Conservation (phyloP, 2,888 invertebrate species). For the Mimumesa dahlbomi region DNA sequence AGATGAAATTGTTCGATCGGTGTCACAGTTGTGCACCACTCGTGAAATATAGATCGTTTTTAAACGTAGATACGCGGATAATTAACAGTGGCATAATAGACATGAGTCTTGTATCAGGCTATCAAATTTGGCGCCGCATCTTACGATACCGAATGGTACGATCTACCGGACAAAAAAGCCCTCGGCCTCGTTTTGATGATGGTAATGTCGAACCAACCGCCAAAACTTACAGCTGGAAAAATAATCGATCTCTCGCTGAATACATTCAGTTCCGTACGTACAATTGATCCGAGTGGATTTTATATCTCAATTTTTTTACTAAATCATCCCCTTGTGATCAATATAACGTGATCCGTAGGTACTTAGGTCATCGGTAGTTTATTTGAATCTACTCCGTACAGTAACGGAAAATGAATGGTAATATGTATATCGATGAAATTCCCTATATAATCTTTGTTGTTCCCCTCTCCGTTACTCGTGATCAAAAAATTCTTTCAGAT, state of each 20-base stretch:
- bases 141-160: conserved; percentile 58
- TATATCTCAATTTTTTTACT: no score
- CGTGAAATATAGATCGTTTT: not conserved
- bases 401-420: conserved; percentile 38
- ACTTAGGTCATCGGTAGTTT: conserved; percentile 46
- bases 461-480: no score
- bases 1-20: not conserved
- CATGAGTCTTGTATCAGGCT: conserved; percentile 25
- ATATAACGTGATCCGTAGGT: no score
- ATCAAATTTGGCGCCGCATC: conserved; percentile 42
- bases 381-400: conserved; percentile 55
- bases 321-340: no score
- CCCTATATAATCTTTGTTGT: no score
- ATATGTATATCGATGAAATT: not conserved
- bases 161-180: conserved; percentile 39
- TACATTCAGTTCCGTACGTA: conserved; percentile 54
- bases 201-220: conserved; percentile 58
- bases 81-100: not conserved
- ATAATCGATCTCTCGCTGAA: conserved; percentile 63
- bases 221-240: conserved; percentile 68
- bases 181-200: conserved; percentile 59
- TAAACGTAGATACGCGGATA: no score
- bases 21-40: not conserved
- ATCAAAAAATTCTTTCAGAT: not conserved
- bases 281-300: no score